Base-by-base conservation (phyloP, 2,888 invertebrate species). In the Patella pellucida region DNA sequence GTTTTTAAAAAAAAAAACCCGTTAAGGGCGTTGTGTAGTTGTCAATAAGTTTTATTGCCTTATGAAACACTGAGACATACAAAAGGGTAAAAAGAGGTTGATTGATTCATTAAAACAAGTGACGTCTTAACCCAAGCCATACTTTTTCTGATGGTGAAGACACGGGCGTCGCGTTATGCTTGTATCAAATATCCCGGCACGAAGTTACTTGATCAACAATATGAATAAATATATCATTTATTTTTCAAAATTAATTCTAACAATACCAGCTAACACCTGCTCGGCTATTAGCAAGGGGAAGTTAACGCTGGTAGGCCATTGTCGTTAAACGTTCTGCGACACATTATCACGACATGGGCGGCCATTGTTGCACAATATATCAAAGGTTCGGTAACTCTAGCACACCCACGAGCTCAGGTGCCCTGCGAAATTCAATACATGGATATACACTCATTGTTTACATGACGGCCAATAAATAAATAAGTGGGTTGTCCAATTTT, bases 181-280 rank as follows among this genome's bases (percentile, higher is more conserved):
- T 62, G 62, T 23, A 62, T 62, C 62, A 62, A 62, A 62, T 62
- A 62, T 62, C 62, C 19, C 62, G 23, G 23, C 62, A 62, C 62
- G 62, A 23, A 23, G 62, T 62, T 62, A 62, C 62, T 62, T 62
- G 62, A 62, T 62, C 62, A 62, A 62, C 62, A 23, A 62, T 62
- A 62, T 62, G 62, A 62, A 62, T 62, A 62, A 62, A 62, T 62
- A 62, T 62, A 62, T 62, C 62, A 62, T 62, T 62, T 62, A 62
- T 62, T 62, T 62, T 62, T 62, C 62, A 62, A 62, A 62, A 62
- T 62, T 62, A 62, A 62, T 62, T 62, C 62, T 19, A 41, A 62
- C 23, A 62, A 62, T 62, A 62, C 62, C 62, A 62, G 62, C 62
- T 62, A 62, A 62, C 62, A 62, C 62, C 62, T 62, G 62, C 62